Evolutionary conservation across 2,797 vertebrate species (phyloP).

Genomic region (Myioborus melanocephalus): DNA sequence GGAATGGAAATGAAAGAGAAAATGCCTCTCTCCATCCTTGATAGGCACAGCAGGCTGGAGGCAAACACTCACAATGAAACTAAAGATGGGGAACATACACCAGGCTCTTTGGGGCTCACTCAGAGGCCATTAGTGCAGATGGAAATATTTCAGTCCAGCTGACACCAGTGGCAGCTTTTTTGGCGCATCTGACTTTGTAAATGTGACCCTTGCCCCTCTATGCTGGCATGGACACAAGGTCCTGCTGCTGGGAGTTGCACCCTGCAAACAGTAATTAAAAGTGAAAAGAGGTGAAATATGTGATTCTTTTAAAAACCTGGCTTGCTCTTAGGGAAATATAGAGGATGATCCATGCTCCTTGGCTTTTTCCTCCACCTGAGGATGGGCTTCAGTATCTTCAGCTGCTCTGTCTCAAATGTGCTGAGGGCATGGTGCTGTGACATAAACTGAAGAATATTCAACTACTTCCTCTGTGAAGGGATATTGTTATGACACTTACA

Average conservation of each 20-base stretch:
- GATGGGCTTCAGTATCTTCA: background rate
- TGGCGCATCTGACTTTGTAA: background rate
- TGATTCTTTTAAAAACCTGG: background rate
- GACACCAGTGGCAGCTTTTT: background rate
- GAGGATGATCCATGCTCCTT: background rate
- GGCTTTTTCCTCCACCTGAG: background rate
- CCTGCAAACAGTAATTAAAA: background rate
- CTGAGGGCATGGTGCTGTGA: background rate
- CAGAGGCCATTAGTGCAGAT: background rate
- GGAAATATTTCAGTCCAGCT: background rate
- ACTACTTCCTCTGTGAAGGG: background rate
- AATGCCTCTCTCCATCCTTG: background rate
- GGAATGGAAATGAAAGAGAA: conserved; percentile 9
- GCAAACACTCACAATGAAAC: background rate
- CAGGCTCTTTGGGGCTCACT: background rate
- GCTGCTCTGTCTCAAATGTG: background rate
- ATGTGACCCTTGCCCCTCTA: background rate
- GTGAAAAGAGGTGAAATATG: background rate
- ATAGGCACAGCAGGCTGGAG: background rate
- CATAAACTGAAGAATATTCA: background rate
- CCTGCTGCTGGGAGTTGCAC: background rate
- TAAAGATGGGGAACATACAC: background rate
- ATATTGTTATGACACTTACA: background rate
- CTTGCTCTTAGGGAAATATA: background rate
- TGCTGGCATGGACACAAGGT: background rate